A percentile compares a stretch with the other conserved stretches of the same genome.
These are phyloP conservation scores for Meles meles DNA, from an alignment of 2,113 vertebrate species.

Conservation along the genomic window DNA sequence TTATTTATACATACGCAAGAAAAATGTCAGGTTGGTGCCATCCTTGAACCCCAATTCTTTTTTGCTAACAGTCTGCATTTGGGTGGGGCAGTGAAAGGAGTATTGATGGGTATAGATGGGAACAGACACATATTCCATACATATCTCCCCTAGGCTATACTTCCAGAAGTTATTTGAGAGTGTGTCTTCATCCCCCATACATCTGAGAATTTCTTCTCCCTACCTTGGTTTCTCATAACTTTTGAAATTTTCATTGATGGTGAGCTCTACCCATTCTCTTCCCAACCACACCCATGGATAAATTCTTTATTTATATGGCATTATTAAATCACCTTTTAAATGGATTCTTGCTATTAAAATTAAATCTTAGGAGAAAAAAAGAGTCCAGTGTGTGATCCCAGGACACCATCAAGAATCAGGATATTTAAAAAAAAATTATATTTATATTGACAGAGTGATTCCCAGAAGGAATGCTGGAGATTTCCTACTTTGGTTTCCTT, in stretches of 20 bases:
- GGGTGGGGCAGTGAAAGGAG: no score
- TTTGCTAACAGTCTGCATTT: background rate
- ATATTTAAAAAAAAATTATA: background rate
- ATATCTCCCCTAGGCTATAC: background rate
- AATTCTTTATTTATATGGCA: background rate
- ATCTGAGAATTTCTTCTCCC: background rate
- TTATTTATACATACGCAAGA: background rate
- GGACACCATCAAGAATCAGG: background rate
- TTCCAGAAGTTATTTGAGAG: background rate
- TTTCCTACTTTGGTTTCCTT: background rate
- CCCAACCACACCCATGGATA: background rate
- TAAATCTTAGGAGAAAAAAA: background rate
- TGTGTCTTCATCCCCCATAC: background rate
- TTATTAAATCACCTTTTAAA: background rate
- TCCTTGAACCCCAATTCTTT: background rate
- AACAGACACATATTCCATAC: background rate
- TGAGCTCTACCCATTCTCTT: background rate
- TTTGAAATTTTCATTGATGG: background rate
- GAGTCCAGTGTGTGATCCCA: background rate
- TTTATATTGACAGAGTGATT: background rate
- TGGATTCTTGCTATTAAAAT: background rate
- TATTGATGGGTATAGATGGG: fast-evolving
- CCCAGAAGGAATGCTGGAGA: background rate
- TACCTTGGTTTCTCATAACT: background rate
- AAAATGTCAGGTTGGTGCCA: background rate